Conservation (phyloP, 1,140 invertebrate genomes). For the Leucophenga varia region DNA sequence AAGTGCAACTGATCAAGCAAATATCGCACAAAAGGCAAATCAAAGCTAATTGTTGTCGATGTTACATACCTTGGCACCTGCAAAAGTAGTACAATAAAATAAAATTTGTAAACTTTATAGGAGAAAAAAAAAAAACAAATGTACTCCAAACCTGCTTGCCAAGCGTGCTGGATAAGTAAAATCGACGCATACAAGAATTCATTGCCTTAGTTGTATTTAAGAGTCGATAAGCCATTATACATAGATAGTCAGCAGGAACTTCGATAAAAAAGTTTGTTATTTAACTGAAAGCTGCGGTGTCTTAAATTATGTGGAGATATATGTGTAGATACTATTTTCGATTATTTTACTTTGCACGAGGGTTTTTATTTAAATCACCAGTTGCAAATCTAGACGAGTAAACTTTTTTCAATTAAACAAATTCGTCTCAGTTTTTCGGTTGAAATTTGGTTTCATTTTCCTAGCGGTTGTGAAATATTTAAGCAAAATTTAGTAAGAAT, state of each 20-base stretch:
- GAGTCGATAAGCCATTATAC: constrained; percentile 51
- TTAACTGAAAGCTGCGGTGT: too few species aligned
- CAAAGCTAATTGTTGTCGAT: too few species aligned
- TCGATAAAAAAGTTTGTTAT: too few species aligned
- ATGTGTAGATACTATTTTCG: background rate
- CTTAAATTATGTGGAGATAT: background rate
- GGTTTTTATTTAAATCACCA: background rate
- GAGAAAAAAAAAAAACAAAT: background rate
- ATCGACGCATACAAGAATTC: constrained; percentile 33
- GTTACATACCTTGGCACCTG: too few species aligned
- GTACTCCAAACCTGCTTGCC: constrained; percentile 15
- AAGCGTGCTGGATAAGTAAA: constrained; percentile 28
- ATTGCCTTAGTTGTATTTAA: constrained; percentile 38
- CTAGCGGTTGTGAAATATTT: too few species aligned
- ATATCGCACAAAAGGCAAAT: constrained; percentile 37
- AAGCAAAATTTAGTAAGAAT: too few species aligned
- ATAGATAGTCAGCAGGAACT: too few species aligned
- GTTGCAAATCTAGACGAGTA: background rate
- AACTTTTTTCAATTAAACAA: background rate
- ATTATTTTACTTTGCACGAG: background rate
- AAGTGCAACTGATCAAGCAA: constrained; percentile 36
- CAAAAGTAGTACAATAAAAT: too few species aligned
- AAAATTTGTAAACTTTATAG: too few species aligned
- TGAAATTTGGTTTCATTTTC: background rate
- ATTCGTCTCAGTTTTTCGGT: background rate